Conservation (phyloP, 2,888 invertebrate genomes). For the Erpobdella octoculata region DNA sequence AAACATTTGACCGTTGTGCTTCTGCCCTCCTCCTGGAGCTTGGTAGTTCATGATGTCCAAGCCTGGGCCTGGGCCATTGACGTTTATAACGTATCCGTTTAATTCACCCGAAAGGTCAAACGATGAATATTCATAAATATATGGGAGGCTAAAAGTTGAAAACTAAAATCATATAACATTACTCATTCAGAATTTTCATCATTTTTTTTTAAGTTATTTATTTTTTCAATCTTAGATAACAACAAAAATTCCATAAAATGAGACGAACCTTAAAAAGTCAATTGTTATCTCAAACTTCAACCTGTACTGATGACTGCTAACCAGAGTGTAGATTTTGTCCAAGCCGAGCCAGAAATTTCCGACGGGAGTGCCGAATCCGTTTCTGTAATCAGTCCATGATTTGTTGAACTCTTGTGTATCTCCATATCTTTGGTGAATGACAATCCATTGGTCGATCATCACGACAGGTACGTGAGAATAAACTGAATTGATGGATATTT, state of each 20-base stretch:
- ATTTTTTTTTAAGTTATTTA: too few relatives aligned
- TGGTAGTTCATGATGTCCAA: background rate
- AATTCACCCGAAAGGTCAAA: background rate
- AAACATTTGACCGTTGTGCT: background rate
- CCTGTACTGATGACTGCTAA: background rate
- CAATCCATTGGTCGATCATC: too few relatives aligned
- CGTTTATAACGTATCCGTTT: background rate
- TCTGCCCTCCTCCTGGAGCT: background rate
- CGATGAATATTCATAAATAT: slow-evolving; percentile 2
- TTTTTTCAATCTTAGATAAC: too few relatives aligned
- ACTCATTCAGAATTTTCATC: too few relatives aligned
- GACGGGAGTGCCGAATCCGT: background rate
- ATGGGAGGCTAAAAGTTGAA: too few relatives aligned
- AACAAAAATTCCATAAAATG: too few relatives aligned
- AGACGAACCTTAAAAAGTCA: background rate
- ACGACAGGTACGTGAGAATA: too few relatives aligned
- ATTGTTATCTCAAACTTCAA: background rate
- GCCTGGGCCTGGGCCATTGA: background rate
- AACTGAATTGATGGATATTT: too few relatives aligned
- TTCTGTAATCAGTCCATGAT: background rate
- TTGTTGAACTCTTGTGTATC: too few relatives aligned
- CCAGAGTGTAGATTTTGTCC: background rate
- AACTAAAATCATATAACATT: too few relatives aligned
- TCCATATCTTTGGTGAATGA: too few relatives aligned
- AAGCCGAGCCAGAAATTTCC: background rate